Evolutionary conservation across 2,797 vertebrate species (phyloP), one percentile per base, ranked within the genome.

Genomic region (Ptychadena robeensis): DNA sequence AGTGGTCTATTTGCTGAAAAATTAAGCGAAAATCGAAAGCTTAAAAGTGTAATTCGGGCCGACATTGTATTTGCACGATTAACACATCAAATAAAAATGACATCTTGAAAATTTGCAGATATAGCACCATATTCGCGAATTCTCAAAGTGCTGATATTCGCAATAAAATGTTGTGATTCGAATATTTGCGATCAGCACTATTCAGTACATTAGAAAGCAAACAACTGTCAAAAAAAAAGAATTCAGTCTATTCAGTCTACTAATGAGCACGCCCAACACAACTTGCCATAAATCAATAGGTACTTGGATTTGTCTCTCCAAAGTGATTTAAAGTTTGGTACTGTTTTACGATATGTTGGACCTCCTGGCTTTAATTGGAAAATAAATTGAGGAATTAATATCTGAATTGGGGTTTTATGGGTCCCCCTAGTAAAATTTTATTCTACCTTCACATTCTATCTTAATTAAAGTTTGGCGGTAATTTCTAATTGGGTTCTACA

Each of bases 381-480:
- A 82, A 71, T 71, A 77, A 78, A 77, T 72, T 38, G n/a, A 71
- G 38, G 57, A 72, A 78, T 67, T 68, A 68, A 71, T 72, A 44
- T 81, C 31, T 65, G 28, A 68, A 64, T 76, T 27, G 18, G 31
- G 27, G 53, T 35, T 77, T 71, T 48, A 82, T 48, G 28, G n/a
- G 37, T 71, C 73, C 66, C 73, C 7, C 44, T 77, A 77, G 81
- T 77, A 77, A 77, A 63, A 48, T 32, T 15, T 63, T 15, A 78
- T 35, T 22, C 25, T 71, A 72, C 73, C 57, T 82, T 61, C 37
- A 31, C 57, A 71, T 82, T 82, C 81, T 68, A 78, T 78, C 61
- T 84, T 84, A 84, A 84, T 84, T 80, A 84, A 84, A 67, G 82
- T 66, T 64, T 80, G 77, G 44, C 12, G 15, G 48, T 80, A 68